phyloP scores from a whole-genome alignment of 2,797 vertebrate species.

The Glyptemys insculpta region DNA sequence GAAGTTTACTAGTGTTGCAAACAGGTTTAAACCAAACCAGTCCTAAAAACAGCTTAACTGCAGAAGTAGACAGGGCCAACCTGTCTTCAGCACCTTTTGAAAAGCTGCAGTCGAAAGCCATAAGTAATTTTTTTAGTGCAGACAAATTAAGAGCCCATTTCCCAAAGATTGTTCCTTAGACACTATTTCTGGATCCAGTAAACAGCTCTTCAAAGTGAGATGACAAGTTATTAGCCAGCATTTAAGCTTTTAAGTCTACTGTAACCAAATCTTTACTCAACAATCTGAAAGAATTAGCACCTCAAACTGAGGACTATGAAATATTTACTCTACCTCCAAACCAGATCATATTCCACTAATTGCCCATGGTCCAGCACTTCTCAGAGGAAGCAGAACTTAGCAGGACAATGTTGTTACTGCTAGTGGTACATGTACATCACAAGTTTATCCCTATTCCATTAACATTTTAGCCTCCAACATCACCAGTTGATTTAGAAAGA shows the following conservation, averaged over 20 bases:
- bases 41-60: neutral
- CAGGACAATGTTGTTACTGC: fast-evolving
- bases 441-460: neutral
- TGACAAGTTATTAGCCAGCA: neutral
- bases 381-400: fast-evolving
- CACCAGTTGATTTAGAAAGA: fast-evolving
- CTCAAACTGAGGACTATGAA: neutral
- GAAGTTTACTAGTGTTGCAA: neutral
- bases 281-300: neutral
- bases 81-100: fast-evolving
- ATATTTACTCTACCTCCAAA: neutral
- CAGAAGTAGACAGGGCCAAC: fast-evolving
- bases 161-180: fast-evolving
- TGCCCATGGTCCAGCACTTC: fast-evolving
- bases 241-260: neutral
- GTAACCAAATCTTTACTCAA: neutral
- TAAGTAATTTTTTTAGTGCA: fast-evolving
- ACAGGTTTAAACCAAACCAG: neutral
- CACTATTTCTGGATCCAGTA: neutral
- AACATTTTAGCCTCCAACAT: fast-evolving
- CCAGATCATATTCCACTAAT: neutral
- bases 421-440: fast-evolving
- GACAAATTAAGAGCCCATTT: fast-evolving
- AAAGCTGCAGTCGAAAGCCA: fast-evolving
- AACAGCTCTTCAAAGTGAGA: neutral